Conservation (phyloP, 2,797 vertebrate genomes). For the Psittacula echo region DNA sequence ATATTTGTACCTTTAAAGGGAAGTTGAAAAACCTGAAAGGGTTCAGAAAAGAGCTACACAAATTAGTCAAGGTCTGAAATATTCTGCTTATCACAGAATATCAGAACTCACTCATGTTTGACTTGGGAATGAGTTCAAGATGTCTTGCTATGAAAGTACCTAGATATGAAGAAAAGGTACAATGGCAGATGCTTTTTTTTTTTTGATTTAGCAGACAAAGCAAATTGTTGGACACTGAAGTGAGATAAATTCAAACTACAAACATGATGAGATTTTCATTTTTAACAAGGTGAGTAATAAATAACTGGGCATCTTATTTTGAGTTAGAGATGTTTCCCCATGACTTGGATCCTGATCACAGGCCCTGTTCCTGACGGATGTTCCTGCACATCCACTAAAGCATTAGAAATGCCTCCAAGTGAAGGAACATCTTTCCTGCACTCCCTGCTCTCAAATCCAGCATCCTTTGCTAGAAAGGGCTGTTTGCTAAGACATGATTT, state of each 20-base stretch:
- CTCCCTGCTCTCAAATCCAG: background rate
- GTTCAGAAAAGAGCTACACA: background rate
- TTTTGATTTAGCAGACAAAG: background rate
- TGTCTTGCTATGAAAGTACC: background rate
- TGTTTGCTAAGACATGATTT: background rate
- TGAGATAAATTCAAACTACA: background rate
- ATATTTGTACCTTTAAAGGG: conserved; percentile 6
- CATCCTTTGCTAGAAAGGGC: background rate
- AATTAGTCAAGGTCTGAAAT: background rate
- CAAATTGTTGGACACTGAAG: background rate
- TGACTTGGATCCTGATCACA: background rate
- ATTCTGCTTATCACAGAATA: background rate
- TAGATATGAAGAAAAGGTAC: background rate
- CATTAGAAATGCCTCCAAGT: background rate
- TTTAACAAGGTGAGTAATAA: background rate
- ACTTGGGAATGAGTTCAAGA: background rate
- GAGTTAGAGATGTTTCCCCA: background rate
- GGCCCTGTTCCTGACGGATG: background rate
- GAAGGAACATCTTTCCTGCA: background rate
- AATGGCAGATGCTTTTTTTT: background rate
- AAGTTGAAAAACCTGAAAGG: background rate
- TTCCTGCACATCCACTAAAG: background rate
- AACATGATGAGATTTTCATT: background rate
- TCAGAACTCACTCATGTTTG: background rate
- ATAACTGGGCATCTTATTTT: background rate